Evolutionary conservation across 2,113 vertebrate species (phyloP), one percentile per base, ranked within the genome.

Genomic region (Pipa parva): DNA sequence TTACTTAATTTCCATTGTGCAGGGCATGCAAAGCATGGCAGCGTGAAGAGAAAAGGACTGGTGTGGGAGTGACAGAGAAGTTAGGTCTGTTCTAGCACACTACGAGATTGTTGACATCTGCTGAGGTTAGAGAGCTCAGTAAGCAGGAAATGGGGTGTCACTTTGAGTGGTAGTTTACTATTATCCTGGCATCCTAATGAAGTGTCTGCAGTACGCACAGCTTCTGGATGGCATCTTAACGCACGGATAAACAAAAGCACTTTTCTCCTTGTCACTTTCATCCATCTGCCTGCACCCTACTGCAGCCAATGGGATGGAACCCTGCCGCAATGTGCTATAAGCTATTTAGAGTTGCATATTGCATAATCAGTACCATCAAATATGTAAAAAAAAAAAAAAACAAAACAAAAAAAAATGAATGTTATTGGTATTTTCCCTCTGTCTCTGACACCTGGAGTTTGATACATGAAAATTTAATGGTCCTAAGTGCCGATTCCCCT

Each of bases 151-250:
- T 98, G 94, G 92, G 90, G 93, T 97, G 95, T 95, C 92, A 90
- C 93, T 87, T 91, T 90, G 89, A 92, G 91, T 90, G 92, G 93
- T 95, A 92, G 91, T 95, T 93, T 95, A 96, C 93, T 91, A 95
- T 95, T 95, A 97, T 92, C 93, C 92, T 95, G 91, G 91, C 92
- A 91, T 96, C 87, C 93, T 97, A 97, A 98, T 98, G 95, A 96
- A 94, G 92, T 94, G 92, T 93, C 92, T 93, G 92, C 92, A 91
- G 93, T 90, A 88, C 89, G 83, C 89, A 92, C 88, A 92, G 91
- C 92, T 92, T 92, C 92, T 92, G 91, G 91, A 94, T 93, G 93
- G 92, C 92, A 91, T 93, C 91, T 93, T 87, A 93, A 92, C 86
- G 88, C 92, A 93, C 90, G 88, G 87, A 89, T 94, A 93, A 94